Conservation (phyloP, 64 coral and sea anemone species). For the Astreopora myriophthalma region DNA sequence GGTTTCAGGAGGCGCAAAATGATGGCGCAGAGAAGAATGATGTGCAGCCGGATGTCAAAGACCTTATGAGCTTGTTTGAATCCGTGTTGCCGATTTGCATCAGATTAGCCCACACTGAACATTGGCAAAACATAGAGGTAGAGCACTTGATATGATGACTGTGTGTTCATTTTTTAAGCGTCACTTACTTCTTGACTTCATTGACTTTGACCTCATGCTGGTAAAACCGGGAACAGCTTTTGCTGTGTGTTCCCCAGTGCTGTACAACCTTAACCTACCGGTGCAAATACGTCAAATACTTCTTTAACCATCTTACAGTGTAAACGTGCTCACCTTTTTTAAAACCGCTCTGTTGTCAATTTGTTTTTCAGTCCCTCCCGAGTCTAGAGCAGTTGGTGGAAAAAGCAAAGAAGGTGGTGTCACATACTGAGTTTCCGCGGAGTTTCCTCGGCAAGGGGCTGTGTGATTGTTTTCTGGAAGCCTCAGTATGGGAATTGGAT, state of each 20-base stretch:
- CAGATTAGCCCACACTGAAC: conserved; percentile 49
- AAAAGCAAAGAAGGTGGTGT: conserved; percentile 8
- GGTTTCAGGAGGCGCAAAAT: not conserved
- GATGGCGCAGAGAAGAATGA: not conserved
- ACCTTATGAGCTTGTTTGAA: conserved; percentile 59
- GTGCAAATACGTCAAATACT: too few species aligned
- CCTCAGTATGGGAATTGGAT: not conserved
- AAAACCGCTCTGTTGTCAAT: not conserved
- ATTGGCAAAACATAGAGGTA: conserved; percentile 32
- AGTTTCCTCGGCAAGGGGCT: conserved; percentile 12
- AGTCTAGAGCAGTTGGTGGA: conserved; percentile 35
- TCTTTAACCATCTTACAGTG: too few species aligned
- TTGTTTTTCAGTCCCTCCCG: not conserved
- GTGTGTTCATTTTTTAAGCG: too few species aligned
- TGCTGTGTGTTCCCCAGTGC: too few species aligned
- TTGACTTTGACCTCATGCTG: too few species aligned
- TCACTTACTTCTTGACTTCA: too few species aligned
- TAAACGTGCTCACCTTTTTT: too few species aligned
- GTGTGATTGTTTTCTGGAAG: conserved; percentile 54
- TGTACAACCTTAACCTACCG: too few species aligned
- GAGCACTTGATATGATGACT: too few species aligned
- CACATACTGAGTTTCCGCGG: not conserved
- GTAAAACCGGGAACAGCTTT: too few species aligned
- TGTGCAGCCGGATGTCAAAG: not conserved
- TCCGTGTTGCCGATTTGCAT: conserved; percentile 60